phyloP scores from a whole-genome alignment of 2,113 vertebrate species.

The Microtus ochrogaster region DNA sequence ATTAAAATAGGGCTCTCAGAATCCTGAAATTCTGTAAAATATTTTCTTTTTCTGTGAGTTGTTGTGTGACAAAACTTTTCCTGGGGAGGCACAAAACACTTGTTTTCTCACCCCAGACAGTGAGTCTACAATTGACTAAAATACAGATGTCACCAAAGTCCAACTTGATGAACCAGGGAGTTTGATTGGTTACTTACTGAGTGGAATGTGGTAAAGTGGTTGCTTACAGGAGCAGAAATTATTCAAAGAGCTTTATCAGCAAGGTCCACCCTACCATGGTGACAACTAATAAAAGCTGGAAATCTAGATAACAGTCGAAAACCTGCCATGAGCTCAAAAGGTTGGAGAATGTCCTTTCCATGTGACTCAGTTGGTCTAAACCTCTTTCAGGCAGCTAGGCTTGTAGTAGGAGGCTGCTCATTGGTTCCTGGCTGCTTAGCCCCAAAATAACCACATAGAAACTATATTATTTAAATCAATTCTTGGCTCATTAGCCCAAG shows the following conservation, averaged over 20 bases:
- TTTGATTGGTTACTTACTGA: background rate
- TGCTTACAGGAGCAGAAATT: background rate
- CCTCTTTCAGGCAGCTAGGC: background rate
- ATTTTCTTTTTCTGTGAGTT: slow-evolving; percentile 21
- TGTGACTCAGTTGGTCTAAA: background rate
- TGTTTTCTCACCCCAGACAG: background rate
- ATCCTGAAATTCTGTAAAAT: background rate
- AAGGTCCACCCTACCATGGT: background rate
- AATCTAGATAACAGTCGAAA: background rate
- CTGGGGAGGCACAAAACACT: background rate
- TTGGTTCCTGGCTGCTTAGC: no score
- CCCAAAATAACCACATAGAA: no score
- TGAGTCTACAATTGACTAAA: background rate
- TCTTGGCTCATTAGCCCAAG: no score
- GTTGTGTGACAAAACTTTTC: background rate
- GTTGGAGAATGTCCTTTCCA: background rate
- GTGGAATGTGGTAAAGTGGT: background rate
- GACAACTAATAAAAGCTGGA: background rate
- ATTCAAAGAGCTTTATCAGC: background rate
- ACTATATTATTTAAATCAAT: no score
- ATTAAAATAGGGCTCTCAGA: background rate
- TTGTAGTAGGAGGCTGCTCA: no score
- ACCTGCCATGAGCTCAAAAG: no score
- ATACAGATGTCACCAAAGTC: background rate
- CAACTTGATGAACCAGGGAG: background rate